These are phyloP conservation scores for Drosophila subobscura DNA, from an alignment of 1,140 invertebrate genomes.

Conservation along the genomic window DNA sequence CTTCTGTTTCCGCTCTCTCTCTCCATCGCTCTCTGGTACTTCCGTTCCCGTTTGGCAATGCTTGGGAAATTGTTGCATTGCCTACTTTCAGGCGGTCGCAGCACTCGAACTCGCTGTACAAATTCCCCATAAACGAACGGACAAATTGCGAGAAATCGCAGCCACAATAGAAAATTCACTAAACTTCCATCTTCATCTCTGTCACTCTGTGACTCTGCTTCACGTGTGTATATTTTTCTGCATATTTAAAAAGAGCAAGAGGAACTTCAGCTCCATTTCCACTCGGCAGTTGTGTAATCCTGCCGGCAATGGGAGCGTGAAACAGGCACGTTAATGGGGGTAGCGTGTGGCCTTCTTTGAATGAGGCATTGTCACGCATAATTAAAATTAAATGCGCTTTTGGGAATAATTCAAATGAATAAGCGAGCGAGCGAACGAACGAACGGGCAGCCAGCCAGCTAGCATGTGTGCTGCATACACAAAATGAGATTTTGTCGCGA, in stretches of 20 bases:
- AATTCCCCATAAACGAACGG: not conserved
- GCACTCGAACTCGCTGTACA: not conserved
- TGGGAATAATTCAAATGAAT: constrained; percentile 83
- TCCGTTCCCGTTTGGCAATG: constrained; percentile 19
- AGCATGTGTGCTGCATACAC: constrained; percentile 78
- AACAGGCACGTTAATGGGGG: not conserved
- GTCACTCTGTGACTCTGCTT: too few relatives aligned
- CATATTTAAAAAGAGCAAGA: constrained; percentile 25
- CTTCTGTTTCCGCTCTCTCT: constrained; percentile 3
- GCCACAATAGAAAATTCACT: not conserved
- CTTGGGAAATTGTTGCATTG: not conserved
- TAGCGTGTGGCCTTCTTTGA: constrained; percentile 30
- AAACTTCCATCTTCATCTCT: constrained; percentile 1
- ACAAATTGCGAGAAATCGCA: constrained; percentile 7
- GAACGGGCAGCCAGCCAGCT: constrained; percentile 32
- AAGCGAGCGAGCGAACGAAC: constrained; percentile 73
- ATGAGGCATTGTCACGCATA: constrained; percentile 82
- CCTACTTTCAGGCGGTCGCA: constrained; percentile 2
- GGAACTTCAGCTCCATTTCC: too few relatives aligned
- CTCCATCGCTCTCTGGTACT: not conserved
- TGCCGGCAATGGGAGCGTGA: constrained; percentile 53
- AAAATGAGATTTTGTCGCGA: constrained; percentile 68
- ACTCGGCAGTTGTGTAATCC: constrained; percentile 37
- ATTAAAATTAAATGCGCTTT: constrained; percentile 83
- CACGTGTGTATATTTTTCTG: constrained; percentile 20